A percentile compares a stretch with the other conserved stretches of the same genome.
Evolutionary conservation across 2,113 vertebrate genomes (phyloP).

Genomic region (Erythrocercus mccallii): DNA sequence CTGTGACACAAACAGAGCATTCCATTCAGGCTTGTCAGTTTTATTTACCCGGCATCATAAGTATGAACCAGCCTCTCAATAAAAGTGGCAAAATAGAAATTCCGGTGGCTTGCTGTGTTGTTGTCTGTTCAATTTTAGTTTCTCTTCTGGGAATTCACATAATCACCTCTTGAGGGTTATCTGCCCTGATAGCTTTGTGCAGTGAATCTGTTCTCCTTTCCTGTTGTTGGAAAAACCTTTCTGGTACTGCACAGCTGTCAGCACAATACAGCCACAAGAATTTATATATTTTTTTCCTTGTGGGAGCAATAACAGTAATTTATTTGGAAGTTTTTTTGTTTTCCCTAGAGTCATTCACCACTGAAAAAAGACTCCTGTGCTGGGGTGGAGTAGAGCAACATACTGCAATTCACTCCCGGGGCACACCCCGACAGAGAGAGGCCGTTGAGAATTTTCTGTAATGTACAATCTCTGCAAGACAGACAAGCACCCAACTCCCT

Average conservation of each 20-base stretch:
- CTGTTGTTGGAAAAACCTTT: not conserved
- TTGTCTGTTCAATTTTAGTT: not conserved
- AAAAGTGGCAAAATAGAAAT: not conserved
- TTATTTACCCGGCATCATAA: not conserved
- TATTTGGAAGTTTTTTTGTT: not conserved
- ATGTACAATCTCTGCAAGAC: rapidly evolving
- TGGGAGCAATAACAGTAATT: not conserved
- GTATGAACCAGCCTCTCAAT: not conserved
- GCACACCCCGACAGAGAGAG: not conserved
- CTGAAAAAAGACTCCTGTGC: not conserved
- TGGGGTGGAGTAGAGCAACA: not conserved
- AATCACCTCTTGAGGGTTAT: not conserved
- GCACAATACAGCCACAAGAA: not conserved
- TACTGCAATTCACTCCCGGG: not conserved
- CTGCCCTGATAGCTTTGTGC: not conserved
- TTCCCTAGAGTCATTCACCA: not conserved
- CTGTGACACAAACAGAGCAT: not conserved
- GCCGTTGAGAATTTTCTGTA: not conserved
- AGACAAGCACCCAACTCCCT: not conserved
- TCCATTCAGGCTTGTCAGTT: not conserved
- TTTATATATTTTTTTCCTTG: not conserved
- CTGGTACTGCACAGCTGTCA: not conserved
- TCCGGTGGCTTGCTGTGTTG: not conserved
- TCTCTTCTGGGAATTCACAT: conserved; percentile 40
- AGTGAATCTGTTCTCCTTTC: not conserved